Base-by-base conservation (phyloP, 1,140 invertebrate species). In the Hyposmocoma kahamanoa region DNA sequence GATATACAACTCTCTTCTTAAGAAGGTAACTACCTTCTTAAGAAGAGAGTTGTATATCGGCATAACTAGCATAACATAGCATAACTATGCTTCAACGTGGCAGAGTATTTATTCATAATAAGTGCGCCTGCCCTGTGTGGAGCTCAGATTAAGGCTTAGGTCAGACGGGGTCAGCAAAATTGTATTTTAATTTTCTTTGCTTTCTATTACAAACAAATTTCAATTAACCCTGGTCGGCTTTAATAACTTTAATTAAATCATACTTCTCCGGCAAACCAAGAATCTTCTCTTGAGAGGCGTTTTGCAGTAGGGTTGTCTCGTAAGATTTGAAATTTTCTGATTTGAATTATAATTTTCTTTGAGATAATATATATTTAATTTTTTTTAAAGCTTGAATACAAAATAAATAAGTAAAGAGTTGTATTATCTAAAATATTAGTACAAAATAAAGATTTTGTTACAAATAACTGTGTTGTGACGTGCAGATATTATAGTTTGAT, bases 161-260 rank as follows among this genome's bases (percentile, higher is more conserved):
- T 60, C 42, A 36, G 59, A 61, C 59, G 58, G n/a, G 72, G 72
- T 75, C 70, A 73, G 69, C 67, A 69, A 70, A 69, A 66, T 69
- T 56, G 62, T 74, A 53, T 30, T 50, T 50, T 52, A 56, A 59
- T 65, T 66, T 53, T 59, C 54, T 63, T 60, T 58, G 49, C 65
- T 68, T 70, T 67, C 66, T 60, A 48, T 22, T 39, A 45, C 61
- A 74, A 74, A 76, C 65, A 72, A 72, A 71, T 76, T 80, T 80
- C 76, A 77, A 78, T 80, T 80, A 78, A 59, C 54, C 51, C 15
- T 45, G 45, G 53, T 57, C 63, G 48, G 65, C 57, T 67, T 67
- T 72, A 75, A 73, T 77, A 69, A 62, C 63, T 77, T 70, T 72
- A 77, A 76, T 78, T 77, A 77, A 80, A 77, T 80, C 72, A 77